A percentile compares a stretch with the other conserved stretches of the same genome.
These are phyloP conservation scores for Sesia bembeciformis DNA, from an alignment of 2,888 invertebrate species.

Conservation along the genomic window DNA sequence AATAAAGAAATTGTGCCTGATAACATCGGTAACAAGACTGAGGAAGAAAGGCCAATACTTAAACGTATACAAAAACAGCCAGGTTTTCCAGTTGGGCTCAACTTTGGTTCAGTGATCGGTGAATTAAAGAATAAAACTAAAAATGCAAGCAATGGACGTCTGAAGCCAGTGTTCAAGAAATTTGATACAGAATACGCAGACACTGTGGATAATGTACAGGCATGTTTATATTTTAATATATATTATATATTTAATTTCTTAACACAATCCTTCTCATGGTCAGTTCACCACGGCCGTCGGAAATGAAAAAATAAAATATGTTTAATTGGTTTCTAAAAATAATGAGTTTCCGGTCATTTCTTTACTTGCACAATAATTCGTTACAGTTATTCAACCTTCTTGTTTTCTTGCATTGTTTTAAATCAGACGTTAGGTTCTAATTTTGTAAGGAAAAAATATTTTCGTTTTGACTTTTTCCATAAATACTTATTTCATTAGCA, in stretches of 20 bases:
- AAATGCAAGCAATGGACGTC: constrained; percentile 40
- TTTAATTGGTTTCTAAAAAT: neutral
- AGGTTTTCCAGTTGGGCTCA: constrained; percentile 45
- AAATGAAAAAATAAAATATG: neutral
- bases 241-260: neutral
- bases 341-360: neutral
- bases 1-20: constrained; percentile 3
- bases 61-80: constrained; percentile 50
- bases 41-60: constrained; percentile 34
- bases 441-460: no score
- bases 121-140: constrained; percentile 60
- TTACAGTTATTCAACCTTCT: neutral
- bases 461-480: no score
- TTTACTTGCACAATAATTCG: neutral
- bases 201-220: constrained; percentile 42
- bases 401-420: no score
- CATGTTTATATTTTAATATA: constrained; percentile 24
- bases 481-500: no score
- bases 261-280: neutral
- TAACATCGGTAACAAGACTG: constrained; percentile 6
- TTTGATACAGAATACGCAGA: constrained; percentile 51
- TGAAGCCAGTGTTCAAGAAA: constrained; percentile 64
- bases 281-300: neutral
- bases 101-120: constrained; percentile 64
- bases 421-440: no score